Base-by-base conservation (phyloP, 2,113 vertebrate species). In the Pelmatolapia mariae region DNA sequence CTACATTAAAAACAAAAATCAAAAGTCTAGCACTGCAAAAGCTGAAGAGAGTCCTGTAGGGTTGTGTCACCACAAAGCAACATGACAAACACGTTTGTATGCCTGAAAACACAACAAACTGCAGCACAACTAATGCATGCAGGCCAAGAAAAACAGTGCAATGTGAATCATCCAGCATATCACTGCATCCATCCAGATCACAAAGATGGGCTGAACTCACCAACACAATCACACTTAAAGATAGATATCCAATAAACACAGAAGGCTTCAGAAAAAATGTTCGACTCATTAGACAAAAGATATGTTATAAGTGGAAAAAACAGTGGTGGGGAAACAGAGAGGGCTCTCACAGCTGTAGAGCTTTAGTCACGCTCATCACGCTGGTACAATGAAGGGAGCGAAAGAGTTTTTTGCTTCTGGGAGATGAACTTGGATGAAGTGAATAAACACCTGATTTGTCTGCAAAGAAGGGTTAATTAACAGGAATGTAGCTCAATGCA, bases 11-110 rank as follows among this genome's bases (percentile, higher is more conserved):
- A 57, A 2, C 12, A 26, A 57, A 54, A 63, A 38, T 3, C 19
- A 22, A 68, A 71, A 22, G 12, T 43, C n/a, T 43, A 6, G n/a
- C 38, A 24, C 0, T 0, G n/a, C 36, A 24, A 8, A 71, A 43
- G n/a, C 63, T 36, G 29, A 0, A 71, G n/a, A 43, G 36, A 43
- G 24, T 71, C n/a, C 66, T 24, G n/a, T 2, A 1, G 61, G 6
- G 0, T 43, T 71, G 66, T 71, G 12, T 43, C 66, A 0, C 36
- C 63, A 22, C 36, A 68, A 68, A 40, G 63, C 36, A 68, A 40
- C 63, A 68, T 3, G 19, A 68, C 7, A 1, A 66, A 66, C 33
- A 38, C 11, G 0, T 36, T 15, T 1, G 5, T n/a, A 0, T 68
- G 19, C 33, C 0, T 68, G 19, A 40, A 68, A 68, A 15, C 33